phyloP scores from a whole-genome alignment of 2,888 invertebrate species.

The Callimorpha dominula region DNA sequence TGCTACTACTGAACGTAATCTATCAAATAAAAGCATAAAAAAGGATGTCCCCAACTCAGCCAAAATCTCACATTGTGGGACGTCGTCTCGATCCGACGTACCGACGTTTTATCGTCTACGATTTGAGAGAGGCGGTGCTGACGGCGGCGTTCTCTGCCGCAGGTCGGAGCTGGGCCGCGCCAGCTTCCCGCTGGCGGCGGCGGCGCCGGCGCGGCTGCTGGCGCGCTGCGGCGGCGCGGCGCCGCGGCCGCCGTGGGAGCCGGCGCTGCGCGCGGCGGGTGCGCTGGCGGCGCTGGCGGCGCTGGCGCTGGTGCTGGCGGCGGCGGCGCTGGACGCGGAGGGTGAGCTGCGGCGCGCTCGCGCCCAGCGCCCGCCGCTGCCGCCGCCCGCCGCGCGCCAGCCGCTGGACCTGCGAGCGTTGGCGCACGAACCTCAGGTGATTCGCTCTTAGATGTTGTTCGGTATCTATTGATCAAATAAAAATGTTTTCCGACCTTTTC shows the following conservation, averaged over 20 bases:
- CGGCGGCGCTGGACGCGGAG: conserved; percentile 60
- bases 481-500: too few relatives aligned
- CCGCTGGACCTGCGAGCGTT: conserved; percentile 56
- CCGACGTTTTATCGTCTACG: background rate
- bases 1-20: too few relatives aligned
- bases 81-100: too few relatives aligned
- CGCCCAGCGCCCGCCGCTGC: conserved; percentile 80
- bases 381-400: conserved; percentile 85
- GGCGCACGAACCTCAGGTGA: conserved; percentile 38
- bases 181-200: conserved; percentile 58
- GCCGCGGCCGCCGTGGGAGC: conserved; percentile 72
- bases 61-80: too few relatives aligned
- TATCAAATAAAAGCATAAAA: too few relatives aligned
- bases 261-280: conserved; percentile 60
- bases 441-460: too few relatives aligned
- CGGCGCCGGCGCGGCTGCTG: conserved; percentile 63
- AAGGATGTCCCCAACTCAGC: too few relatives aligned
- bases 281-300: conserved; percentile 59
- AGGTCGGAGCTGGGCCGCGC: conserved; percentile 56
- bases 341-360: conserved; percentile 56
- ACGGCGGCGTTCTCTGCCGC: too few relatives aligned
- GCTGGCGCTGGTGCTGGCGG: conserved; percentile 66
- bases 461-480: too few relatives aligned
- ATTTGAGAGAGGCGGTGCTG: too few relatives aligned
- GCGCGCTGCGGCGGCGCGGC: conserved; percentile 56